Evolutionary conservation across 1,140 invertebrate species (phyloP).

Genomic region (Drosophila dunni): DNA sequence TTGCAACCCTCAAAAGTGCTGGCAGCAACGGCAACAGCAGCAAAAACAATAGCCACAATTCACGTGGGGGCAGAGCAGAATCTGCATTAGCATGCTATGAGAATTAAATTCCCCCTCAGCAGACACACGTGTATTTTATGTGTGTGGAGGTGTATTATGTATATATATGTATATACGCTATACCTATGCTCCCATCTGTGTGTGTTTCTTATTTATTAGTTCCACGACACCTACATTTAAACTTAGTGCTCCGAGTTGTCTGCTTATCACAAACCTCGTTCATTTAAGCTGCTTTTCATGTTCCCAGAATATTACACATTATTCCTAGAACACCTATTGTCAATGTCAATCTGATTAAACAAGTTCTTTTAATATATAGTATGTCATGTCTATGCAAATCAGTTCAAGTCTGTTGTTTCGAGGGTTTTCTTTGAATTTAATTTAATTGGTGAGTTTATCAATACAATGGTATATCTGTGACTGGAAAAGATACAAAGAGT

Average conservation of each 20-base stretch:
- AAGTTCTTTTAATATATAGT: too few species aligned
- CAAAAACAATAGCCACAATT: slow-evolving; percentile 14
- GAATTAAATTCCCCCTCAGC: slow-evolving; percentile 71
- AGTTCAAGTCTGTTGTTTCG: too few species aligned
- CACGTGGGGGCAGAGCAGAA: slow-evolving; percentile 38
- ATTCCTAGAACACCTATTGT: too few species aligned
- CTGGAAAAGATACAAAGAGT: too few species aligned
- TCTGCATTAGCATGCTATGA: slow-evolving; percentile 75
- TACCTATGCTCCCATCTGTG: not conserved
- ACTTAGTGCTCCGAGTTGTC: not conserved
- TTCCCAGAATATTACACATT: too few species aligned
- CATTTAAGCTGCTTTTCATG: not conserved
- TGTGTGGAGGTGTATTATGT: slow-evolving; percentile 12
- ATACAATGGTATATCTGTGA: too few species aligned
- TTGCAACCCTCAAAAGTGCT: slow-evolving; percentile 65
- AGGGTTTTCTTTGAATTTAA: too few species aligned
- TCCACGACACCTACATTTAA: slow-evolving; percentile 9
- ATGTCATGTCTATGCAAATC: too few species aligned
- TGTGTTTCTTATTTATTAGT: slow-evolving; percentile 16
- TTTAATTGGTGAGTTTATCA: too few species aligned
- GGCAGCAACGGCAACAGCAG: slow-evolving; percentile 18
- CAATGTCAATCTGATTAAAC: too few species aligned
- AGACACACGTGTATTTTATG: slow-evolving; percentile 41
- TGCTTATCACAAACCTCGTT: slow-evolving; percentile 1
- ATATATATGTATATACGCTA: not conserved